Conservation (phyloP, 2,888 invertebrate species). For the Choreutis nemorana region DNA sequence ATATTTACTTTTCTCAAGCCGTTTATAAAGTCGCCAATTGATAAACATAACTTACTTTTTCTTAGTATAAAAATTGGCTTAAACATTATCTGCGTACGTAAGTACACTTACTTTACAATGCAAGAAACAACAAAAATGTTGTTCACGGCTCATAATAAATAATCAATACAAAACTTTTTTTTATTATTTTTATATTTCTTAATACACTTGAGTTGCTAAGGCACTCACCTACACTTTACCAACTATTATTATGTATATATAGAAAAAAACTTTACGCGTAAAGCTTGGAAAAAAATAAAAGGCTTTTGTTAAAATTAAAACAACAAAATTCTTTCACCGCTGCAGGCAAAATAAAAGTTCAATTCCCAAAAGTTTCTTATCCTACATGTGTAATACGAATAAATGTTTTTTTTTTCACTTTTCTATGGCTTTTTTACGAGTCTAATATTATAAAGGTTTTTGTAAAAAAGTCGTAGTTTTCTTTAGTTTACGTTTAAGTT, state of each 20-base stretch:
- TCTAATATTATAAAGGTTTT: slow-evolving; percentile 24
- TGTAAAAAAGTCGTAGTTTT: slow-evolving; percentile 38
- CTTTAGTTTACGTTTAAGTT: slow-evolving; percentile 11
- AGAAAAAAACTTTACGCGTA: slow-evolving; percentile 42
- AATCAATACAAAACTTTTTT: slow-evolving; percentile 31
- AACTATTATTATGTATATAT: slow-evolving; percentile 37
- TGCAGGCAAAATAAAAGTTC: slow-evolving; percentile 48
- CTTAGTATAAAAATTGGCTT: slow-evolving; percentile 28
- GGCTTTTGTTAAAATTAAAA: slow-evolving; percentile 16
- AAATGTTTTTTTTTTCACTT: slow-evolving; percentile 52
- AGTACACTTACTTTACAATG: slow-evolving; percentile 16
- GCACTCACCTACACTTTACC: slow-evolving; percentile 62
- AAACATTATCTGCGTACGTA: slow-evolving; percentile 7
- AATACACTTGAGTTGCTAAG: slow-evolving; percentile 62
- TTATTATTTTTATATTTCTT: slow-evolving; percentile 20
- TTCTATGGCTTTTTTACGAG: slow-evolving; percentile 43
- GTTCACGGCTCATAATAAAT: slow-evolving; percentile 16
- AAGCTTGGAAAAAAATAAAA: slow-evolving; percentile 24
- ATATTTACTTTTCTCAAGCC: slow-evolving; percentile 23
- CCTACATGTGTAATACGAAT: slow-evolving; percentile 51
- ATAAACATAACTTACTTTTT: too few relatives aligned
- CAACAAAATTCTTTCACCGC: slow-evolving; percentile 44
- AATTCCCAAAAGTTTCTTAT: slow-evolving; percentile 56
- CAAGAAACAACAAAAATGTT: slow-evolving; percentile 15
- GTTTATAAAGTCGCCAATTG: too few relatives aligned